Percentiles rank a stretch among this genome's conserved stretches.
phyloP scores from a whole-genome alignment of 2,113 vertebrate genomes.

The Clarias batrachus region DNA sequence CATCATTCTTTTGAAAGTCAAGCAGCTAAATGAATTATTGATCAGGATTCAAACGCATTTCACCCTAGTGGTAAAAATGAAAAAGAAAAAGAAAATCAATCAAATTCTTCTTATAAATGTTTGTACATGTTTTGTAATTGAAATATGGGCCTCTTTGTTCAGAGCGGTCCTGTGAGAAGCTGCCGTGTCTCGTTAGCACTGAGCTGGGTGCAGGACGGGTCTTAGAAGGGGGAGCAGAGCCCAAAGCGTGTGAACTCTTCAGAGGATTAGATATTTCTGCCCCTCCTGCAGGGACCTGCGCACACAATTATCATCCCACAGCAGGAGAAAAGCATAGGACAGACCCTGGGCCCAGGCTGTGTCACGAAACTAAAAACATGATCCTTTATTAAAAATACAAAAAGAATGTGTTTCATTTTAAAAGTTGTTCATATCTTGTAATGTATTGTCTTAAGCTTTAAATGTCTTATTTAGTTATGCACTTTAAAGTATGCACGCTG shows the following conservation, averaged over 20 bases:
- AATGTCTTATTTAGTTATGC: not conserved
- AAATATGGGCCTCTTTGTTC: conserved; percentile 9
- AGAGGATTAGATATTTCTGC: conserved; percentile 45
- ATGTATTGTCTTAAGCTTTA: not conserved
- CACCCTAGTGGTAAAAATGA: not conserved
- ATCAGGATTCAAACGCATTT: not conserved
- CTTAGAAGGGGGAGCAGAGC: conserved; percentile 24
- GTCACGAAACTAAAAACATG: not conserved
- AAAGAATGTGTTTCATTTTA: not conserved
- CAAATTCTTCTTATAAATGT: conserved; percentile 5
- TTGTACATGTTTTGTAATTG: not conserved
- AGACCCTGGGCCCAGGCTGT: not conserved
- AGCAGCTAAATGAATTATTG: not conserved
- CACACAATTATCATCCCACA: conserved; percentile 43
- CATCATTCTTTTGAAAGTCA: not conserved
- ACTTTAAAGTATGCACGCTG: not conserved
- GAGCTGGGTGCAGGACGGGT: conserved; percentile 28
- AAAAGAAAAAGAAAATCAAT: not conserved
- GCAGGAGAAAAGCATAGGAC: not conserved
- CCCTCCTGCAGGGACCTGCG: conserved; percentile 39
- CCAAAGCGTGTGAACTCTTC: conserved; percentile 52
- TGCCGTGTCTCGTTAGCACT: conserved; percentile 43
- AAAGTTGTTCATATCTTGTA: not conserved
- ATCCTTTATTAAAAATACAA: not conserved
- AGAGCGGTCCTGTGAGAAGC: conserved; percentile 27